Percentiles rank a stretch among this genome's conserved stretches.
Conservation (phyloP, 2,797 vertebrate species). For the Fistularia tabacaria region DNA sequence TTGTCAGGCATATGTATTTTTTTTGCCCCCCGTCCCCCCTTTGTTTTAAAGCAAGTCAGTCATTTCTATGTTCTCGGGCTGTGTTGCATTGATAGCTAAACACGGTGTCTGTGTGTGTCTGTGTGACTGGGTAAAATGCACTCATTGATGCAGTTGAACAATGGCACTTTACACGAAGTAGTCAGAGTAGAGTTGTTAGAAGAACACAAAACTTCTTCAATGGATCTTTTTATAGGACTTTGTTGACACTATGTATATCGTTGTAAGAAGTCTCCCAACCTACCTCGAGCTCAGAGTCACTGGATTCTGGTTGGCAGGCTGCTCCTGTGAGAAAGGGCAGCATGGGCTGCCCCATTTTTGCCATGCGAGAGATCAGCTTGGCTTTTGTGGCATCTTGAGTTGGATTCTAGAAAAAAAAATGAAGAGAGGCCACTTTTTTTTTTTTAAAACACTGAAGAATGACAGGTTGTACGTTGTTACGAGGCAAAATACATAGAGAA, state of each 20-base stretch:
- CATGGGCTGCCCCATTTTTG: conserved; percentile 98
- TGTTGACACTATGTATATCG: neutral
- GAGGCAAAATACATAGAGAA: neutral
- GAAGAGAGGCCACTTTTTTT: neutral
- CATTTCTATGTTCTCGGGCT: too few species aligned
- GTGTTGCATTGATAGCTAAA: too few species aligned
- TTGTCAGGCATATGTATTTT: too few species aligned
- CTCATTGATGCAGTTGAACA: too few species aligned
- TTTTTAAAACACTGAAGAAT: too few species aligned
- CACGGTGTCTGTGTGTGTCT: too few species aligned
- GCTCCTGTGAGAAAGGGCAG: conserved; percentile 83
- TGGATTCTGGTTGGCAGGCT: conserved; percentile 85
- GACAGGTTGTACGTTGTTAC: neutral
- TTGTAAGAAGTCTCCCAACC: neutral
- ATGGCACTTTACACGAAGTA: too few species aligned
- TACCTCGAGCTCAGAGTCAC: conserved; percentile 93
- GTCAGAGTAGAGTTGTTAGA: too few species aligned
- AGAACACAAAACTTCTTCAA: neutral
- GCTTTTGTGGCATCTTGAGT: conserved; percentile 91
- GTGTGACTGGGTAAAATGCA: too few species aligned
- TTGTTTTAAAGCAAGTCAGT: too few species aligned
- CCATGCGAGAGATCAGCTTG: conserved; percentile 97
- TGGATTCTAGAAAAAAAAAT: conserved; percentile 54
- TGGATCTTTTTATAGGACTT: neutral
- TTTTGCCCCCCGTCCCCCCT: too few species aligned